These are phyloP conservation scores for Nerophis ophidion DNA, from an alignment of 2,113 vertebrate genomes.

Conservation along the genomic window DNA sequence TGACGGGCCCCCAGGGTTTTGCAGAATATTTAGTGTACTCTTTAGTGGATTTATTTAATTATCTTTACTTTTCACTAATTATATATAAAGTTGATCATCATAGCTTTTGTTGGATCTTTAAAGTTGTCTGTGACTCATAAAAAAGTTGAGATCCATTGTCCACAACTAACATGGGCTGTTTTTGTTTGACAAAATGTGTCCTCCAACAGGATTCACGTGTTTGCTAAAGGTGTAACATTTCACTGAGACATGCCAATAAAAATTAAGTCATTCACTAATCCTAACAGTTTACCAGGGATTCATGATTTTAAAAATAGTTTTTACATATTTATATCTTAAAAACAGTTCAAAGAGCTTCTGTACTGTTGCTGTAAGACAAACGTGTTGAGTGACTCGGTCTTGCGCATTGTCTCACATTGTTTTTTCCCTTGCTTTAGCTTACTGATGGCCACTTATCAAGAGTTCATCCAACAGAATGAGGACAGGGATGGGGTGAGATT, in stretches of 20 bases:
- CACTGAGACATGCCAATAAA: background rate
- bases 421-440: conserved; percentile 36
- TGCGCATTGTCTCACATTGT: background rate
- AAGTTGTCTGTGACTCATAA: too few species aligned
- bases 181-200: background rate
- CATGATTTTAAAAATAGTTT: conserved; percentile 13
- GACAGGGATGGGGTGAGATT: conserved; percentile 92
- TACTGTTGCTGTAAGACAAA: background rate
- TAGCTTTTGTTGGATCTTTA: too few species aligned
- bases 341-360: background rate
- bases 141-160: too few species aligned
- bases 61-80: too few species aligned
- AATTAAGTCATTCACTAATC: background rate
- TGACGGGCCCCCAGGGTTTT: too few species aligned
- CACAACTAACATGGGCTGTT: too few species aligned
- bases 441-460: conserved; percentile 85
- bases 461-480: conserved; percentile 98
- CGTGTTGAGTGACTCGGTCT: background rate
- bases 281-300: conserved; percentile 40
- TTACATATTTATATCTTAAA: background rate
- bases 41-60: too few species aligned
- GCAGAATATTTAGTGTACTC: too few species aligned
- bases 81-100: too few species aligned
- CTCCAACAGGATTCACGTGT: conserved; percentile 6
- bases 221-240: conserved; percentile 15